A percentile compares a stretch with the other conserved stretches of the same genome.
phyloP scores from a whole-genome alignment of 2,113 vertebrate species.

The Notothenia coriiceps region DNA sequence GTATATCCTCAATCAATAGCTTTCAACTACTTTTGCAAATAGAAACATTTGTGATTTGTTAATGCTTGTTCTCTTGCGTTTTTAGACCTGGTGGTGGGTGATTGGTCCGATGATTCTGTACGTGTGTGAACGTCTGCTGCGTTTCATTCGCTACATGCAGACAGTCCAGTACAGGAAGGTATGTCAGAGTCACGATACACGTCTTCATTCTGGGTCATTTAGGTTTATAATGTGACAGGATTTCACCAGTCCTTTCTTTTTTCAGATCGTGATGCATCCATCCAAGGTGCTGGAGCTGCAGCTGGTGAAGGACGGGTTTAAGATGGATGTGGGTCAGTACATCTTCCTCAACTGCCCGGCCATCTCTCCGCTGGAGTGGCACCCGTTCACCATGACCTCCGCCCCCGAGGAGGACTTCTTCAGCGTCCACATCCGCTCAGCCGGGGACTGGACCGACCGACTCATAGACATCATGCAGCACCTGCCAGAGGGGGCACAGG shows the following conservation, averaged over 20 bases:
- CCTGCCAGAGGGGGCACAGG: conserved; percentile 80
- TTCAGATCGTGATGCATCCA: conserved; percentile 90
- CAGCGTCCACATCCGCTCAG: conserved; percentile 89
- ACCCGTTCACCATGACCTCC: conserved; percentile 95
- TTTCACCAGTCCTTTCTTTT: not conserved
- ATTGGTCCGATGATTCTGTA: conserved; percentile 90
- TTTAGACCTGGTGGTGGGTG: conserved; percentile 94
- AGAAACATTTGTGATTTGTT: not conserved
- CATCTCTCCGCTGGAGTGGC: conserved; percentile 92
- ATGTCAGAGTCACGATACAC: conserved; percentile 28
- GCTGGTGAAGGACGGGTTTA: conserved; percentile 89
- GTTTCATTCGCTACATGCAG: conserved; percentile 88
- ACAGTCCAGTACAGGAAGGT: conserved; percentile 90
- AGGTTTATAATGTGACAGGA: accelerated
- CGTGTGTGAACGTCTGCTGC: conserved; percentile 88
- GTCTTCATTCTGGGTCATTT: not conserved
- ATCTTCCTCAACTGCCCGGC: conserved; percentile 92
- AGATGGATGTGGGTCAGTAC: conserved; percentile 94
- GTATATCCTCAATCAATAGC: not conserved
- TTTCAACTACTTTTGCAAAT: not conserved
- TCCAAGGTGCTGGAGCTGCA: conserved; percentile 93
- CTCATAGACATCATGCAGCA: conserved; percentile 84
- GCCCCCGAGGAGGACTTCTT: conserved; percentile 92
- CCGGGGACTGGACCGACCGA: conserved; percentile 91
- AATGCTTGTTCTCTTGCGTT: not conserved